Base-by-base conservation (phyloP, 1,140 invertebrate genomes). In the Chymomyza costata region DNA sequence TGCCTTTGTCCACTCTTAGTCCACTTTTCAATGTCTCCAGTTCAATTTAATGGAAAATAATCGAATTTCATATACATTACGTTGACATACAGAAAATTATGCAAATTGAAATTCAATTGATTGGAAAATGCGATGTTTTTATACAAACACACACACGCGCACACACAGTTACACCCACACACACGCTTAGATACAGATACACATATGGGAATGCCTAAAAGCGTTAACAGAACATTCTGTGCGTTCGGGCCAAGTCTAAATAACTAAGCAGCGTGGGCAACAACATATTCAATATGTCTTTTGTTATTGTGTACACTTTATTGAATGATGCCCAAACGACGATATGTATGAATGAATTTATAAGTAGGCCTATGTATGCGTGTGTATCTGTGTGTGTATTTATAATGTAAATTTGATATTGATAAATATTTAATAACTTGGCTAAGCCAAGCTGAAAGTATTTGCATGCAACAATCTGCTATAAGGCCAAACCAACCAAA, bases 21-120 rank as follows among this genome's bases (percentile, higher is more conserved):
- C 69, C 70, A 76, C 64, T 69, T 28, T 54, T 52, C 70, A 65
- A 80, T 68, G 67, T 80, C 73, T 80, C 63, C 64, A 65, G 73
- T 51, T 80, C 73, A 81, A 73, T 80, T 81, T 67, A 73, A 80
- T 73, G 68, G 74, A 80, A 78, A 80, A 81, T 80, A 80, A 80
- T 80, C 74, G 73, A 80, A 68, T 80, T 80, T 67, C 51, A 78
- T 62, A 80, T 57, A 73, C 73, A 80, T 80, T 80, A 80, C 73
- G 58, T 73, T 80, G 67, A 68, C 73, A 80, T 80, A 73, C 32
- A 51, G 65, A 55, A 80, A 80, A 80, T 80, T 80, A 80, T 80
- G 73, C 73, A 80, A 80, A 80, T 80, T 80, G 73, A 64, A 80
- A 71, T 80, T 80, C 73, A 80, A 80, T 80, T 80, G 73, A 80